Evolutionary conservation across 2,113 vertebrate genomes (phyloP).

Genomic region (Empidonax traillii): DNA sequence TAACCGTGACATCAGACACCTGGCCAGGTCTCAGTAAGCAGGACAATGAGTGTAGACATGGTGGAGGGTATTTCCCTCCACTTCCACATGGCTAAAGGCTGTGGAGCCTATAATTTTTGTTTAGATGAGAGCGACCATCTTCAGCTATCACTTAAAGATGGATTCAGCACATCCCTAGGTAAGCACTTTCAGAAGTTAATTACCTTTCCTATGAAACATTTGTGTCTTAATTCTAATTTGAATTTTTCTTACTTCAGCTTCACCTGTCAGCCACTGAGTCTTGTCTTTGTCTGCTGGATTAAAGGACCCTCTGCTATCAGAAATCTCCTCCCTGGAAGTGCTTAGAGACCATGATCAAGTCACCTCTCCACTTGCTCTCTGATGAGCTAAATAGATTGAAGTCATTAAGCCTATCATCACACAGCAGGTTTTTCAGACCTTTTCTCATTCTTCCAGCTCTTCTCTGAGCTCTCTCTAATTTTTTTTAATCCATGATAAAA

Average conservation of each 20-base stretch:
- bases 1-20: neutral
- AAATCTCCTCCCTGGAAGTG: slow-evolving; percentile 49
- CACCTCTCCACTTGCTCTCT: slow-evolving; percentile 56
- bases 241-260: slow-evolving; percentile 19
- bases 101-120: neutral
- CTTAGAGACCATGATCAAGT: slow-evolving; percentile 44
- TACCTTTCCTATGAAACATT: neutral
- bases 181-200: slow-evolving; percentile 38
- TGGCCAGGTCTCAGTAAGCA: neutral
- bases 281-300: slow-evolving; percentile 54
- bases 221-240: slow-evolving; percentile 4
- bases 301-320: slow-evolving; percentile 55
- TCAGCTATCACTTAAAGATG: neutral
- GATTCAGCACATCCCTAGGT: neutral
- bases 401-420: slow-evolving; percentile 55
- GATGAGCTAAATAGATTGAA: slow-evolving; percentile 60
- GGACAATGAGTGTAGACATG: accelerated
- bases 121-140: neutral
- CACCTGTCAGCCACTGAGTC: slow-evolving; percentile 3
- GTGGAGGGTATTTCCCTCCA: neutral
- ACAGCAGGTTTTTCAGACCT: slow-evolving; percentile 31
- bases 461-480: slow-evolving; percentile 28
- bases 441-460: slow-evolving; percentile 33
- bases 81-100: neutral
- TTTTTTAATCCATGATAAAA: slow-evolving; percentile 53